Evolutionary conservation across 2,888 invertebrate species (phyloP).

Genomic region (Hydroisotoma schaefferi): DNA sequence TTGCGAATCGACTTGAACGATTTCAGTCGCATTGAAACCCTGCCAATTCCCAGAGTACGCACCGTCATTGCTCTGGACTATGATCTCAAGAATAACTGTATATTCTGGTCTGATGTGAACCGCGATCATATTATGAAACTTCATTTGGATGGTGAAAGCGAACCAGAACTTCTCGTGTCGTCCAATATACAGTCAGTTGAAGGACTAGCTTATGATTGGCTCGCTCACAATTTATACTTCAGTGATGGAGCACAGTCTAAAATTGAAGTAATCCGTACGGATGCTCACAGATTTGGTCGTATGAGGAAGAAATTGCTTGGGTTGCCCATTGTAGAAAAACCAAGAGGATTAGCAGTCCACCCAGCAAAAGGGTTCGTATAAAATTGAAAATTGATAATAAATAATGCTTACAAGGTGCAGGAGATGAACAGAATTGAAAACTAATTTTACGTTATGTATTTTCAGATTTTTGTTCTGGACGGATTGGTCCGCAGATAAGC

Average conservation of each 20-base stretch:
- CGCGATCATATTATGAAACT: constrained; percentile 73
- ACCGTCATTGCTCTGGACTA: constrained; percentile 85
- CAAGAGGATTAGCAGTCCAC: constrained; percentile 78
- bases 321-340: constrained; percentile 64
- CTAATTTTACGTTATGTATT: too few species aligned
- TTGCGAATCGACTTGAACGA: constrained; percentile 66
- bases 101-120: constrained; percentile 85
- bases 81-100: constrained; percentile 75
- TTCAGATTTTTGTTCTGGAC: constrained; percentile 72
- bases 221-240: constrained; percentile 79
- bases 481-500: constrained; percentile 76
- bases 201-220: constrained; percentile 86
- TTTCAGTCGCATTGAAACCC: constrained; percentile 58
- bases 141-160: constrained; percentile 66
- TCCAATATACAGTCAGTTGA: constrained; percentile 75
- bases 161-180: constrained; percentile 68
- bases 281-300: constrained; percentile 61
- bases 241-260: constrained; percentile 69
- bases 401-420: background rate
- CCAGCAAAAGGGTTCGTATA: constrained; percentile 65
- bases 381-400: background rate
- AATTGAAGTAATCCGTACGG: constrained; percentile 75
- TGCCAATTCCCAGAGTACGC: constrained; percentile 67
- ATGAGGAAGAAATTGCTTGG: constrained; percentile 75
- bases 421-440: background rate